phyloP scores from a whole-genome alignment of 2,113 vertebrate genomes.

The Paratilapia polleni region DNA sequence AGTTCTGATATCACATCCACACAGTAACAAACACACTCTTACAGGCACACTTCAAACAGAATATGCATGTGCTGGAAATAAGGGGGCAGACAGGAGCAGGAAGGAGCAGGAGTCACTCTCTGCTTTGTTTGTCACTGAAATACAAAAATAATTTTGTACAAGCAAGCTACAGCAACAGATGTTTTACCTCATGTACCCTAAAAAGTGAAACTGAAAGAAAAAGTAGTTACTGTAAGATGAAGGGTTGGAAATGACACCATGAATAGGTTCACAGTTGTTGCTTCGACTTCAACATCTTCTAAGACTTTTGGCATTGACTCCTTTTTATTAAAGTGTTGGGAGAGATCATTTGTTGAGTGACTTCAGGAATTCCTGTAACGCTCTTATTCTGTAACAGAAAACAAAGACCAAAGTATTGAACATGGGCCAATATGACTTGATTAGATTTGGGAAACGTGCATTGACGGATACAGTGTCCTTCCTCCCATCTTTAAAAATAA shows the following conservation, averaged over 20 bases:
- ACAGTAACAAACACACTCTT: background rate
- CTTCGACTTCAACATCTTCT: background rate
- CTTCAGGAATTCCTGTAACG: background rate
- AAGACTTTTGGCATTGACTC: background rate
- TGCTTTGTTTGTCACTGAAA: conserved; percentile 32
- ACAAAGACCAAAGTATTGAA: conserved; percentile 31
- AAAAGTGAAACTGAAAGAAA: conserved; percentile 5
- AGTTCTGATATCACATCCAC: conserved; percentile 10
- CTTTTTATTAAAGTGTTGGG: background rate
- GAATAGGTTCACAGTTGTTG: conserved; percentile 2
- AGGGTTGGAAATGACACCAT: background rate
- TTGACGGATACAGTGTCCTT: conserved; percentile 63
- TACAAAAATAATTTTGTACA: conserved; percentile 58
- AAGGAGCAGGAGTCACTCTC: conserved; percentile 22
- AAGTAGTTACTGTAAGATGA: conserved; percentile 5
- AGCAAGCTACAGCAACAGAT: conserved; percentile 6
- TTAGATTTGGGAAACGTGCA: conserved; percentile 74
- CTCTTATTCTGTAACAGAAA: conserved; percentile 28
- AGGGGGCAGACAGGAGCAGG: conserved; percentile 38
- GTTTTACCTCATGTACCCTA: background rate
- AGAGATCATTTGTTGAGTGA: conserved; percentile 5
- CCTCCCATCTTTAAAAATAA: conserved; percentile 74
- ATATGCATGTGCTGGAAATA: conserved; percentile 53
- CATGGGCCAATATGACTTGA: conserved; percentile 37
- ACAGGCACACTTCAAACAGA: conserved; percentile 37